These are phyloP conservation scores for Argopecten irradians DNA, from an alignment of 1,140 invertebrate genomes.

Conservation along the genomic window DNA sequence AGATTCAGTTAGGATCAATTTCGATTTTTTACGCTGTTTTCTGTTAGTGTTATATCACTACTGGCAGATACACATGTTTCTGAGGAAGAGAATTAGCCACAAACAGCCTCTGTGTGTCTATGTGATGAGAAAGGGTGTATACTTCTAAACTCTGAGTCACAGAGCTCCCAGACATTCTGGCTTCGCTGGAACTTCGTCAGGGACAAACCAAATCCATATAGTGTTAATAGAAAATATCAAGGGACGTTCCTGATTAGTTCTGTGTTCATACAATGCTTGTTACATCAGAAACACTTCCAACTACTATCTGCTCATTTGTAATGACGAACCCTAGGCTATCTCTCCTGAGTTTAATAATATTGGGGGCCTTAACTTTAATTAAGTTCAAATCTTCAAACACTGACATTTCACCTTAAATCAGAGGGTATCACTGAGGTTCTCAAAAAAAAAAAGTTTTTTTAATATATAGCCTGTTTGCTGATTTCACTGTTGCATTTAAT, in stretches of 20 bases:
- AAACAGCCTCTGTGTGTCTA: neutral
- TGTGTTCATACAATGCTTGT: too few species aligned
- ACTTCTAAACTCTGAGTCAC: neutral
- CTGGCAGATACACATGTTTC: slow-evolving; percentile 13
- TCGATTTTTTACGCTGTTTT: neutral
- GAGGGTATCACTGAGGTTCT: too few species aligned
- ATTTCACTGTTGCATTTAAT: too few species aligned
- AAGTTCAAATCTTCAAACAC: too few species aligned
- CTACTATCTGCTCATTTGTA: too few species aligned
- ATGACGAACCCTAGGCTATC: too few species aligned
- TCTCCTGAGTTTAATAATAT: too few species aligned
- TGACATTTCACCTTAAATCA: too few species aligned
- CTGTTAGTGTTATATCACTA: neutral
- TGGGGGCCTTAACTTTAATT: too few species aligned
- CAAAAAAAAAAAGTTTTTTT: too few species aligned
- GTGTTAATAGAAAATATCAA: neutral
- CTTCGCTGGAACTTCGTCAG: neutral
- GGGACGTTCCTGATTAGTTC: neutral
- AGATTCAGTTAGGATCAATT: neutral
- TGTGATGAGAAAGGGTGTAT: slow-evolving; percentile 15
- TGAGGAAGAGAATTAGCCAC: neutral
- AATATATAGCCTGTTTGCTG: too few species aligned
- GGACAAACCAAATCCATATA: slow-evolving; percentile 5
- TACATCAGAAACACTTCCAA: too few species aligned
- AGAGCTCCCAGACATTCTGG: neutral